Percentiles rank a stretch among this genome's conserved stretches.
phyloP scores from a whole-genome alignment of 1,140 invertebrate genomes.

The Globodera ellingtonae region DNA sequence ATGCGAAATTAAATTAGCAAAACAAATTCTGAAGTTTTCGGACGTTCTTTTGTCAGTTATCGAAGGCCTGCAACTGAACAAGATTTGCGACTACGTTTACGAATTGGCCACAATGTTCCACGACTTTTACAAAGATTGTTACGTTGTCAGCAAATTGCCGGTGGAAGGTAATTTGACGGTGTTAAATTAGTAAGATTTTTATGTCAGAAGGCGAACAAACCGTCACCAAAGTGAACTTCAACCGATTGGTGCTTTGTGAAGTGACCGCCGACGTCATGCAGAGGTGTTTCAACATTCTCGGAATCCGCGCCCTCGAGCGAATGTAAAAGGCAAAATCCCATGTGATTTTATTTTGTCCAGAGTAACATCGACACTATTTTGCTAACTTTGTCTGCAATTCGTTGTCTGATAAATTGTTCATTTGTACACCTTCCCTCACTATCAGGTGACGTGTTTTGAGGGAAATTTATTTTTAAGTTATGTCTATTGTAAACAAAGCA shows the following conservation, averaged over 20 bases:
- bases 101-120: constrained; percentile 87
- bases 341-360: no score
- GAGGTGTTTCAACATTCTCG: constrained; percentile 84
- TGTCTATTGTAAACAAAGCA: no score
- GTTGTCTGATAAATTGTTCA: background rate
- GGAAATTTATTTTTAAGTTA: background rate
- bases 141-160: constrained; percentile 88
- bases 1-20: constrained; percentile 91
- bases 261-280: constrained; percentile 84
- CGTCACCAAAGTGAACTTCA: constrained; percentile 80
- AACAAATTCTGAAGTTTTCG: constrained; percentile 71
- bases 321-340: constrained; percentile 16
- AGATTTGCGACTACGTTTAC: constrained; percentile 92
- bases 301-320: constrained; percentile 64
- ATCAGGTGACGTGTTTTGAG: no score
- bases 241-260: constrained; percentile 86
- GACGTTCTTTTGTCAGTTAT: constrained; percentile 83
- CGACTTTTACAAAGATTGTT: constrained; percentile 97
- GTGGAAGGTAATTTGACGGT: constrained; percentile 38
- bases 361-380: no score
- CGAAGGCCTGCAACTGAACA: constrained; percentile 77
- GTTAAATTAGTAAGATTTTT: background rate
- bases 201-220: constrained; percentile 59
- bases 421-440: background rate
- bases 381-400: background rate